Conservation (phyloP, 2,797 vertebrate genomes). For the Potorous gilbertii region DNA sequence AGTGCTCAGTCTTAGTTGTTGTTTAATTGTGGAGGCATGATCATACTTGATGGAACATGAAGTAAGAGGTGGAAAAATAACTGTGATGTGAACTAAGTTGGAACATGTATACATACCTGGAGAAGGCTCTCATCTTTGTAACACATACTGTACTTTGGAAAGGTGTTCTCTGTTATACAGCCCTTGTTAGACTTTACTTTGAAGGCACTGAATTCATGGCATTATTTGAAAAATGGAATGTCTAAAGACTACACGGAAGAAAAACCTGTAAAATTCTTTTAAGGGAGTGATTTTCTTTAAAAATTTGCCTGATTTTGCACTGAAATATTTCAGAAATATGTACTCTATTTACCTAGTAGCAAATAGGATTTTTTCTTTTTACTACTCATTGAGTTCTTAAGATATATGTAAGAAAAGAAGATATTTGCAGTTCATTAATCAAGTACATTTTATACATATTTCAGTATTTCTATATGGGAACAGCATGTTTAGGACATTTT, state of each 20-base stretch:
- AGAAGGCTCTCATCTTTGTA: background rate
- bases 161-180: background rate
- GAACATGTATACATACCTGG: background rate
- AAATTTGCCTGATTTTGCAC: background rate
- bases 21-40: background rate
- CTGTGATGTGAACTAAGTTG: background rate
- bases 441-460: background rate
- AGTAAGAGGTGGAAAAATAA: background rate
- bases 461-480: background rate
- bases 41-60: constrained; percentile 1
- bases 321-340: background rate
- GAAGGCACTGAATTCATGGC: background rate
- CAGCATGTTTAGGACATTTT: background rate
- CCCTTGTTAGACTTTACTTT: background rate
- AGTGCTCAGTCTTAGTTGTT: background rate
- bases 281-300: background rate
- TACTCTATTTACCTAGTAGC: background rate
- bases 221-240: background rate
- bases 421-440: background rate
- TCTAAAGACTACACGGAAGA: background rate
- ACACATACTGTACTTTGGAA: background rate
- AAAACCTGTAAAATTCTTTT: background rate
- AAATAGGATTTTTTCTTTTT: background rate
- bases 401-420: background rate
- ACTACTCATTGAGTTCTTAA: background rate